Evolutionary conservation across 2,113 vertebrate species (phyloP).

Genomic region (Morone chrysops): DNA sequence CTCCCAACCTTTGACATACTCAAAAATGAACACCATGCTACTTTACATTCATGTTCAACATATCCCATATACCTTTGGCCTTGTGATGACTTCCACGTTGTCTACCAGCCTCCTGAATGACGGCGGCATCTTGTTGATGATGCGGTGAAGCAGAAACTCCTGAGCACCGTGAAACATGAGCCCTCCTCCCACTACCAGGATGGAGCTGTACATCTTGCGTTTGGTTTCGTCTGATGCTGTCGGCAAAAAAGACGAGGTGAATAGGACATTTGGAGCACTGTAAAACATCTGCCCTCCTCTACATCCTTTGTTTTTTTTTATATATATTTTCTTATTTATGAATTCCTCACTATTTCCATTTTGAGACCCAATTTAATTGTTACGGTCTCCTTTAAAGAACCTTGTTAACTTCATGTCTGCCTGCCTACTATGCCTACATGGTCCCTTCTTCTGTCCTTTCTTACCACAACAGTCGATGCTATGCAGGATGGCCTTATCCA

Average conservation of each 20-base stretch:
- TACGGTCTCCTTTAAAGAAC: neutral
- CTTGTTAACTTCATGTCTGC: neutral
- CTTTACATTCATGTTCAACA: neutral
- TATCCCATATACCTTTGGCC: conserved; percentile 89
- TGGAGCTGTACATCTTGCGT: conserved; percentile 99
- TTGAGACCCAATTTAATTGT: neutral
- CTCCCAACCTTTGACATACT: neutral
- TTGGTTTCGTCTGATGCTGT: conserved; percentile 98
- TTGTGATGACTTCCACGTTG: conserved; percentile 97
- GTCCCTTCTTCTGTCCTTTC: neutral
- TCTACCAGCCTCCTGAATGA: conserved; percentile 97
- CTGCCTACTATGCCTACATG: neutral
- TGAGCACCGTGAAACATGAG: conserved; percentile 96
- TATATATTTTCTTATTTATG: neutral
- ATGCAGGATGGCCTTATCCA: conserved; percentile 98
- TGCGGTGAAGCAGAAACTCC: conserved; percentile 96
- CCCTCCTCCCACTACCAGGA: conserved; percentile 96
- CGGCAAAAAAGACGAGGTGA: neutral
- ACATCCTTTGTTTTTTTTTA: neutral
- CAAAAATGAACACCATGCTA: neutral
- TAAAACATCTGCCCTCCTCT: neutral
- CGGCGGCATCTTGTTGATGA: conserved; percentile 99
- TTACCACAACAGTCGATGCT: conserved; percentile 97
- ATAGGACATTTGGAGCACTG: neutral
- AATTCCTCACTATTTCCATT: neutral